Conservation (phyloP, 2,797 vertebrate species). For the Apogon talboti region DNA sequence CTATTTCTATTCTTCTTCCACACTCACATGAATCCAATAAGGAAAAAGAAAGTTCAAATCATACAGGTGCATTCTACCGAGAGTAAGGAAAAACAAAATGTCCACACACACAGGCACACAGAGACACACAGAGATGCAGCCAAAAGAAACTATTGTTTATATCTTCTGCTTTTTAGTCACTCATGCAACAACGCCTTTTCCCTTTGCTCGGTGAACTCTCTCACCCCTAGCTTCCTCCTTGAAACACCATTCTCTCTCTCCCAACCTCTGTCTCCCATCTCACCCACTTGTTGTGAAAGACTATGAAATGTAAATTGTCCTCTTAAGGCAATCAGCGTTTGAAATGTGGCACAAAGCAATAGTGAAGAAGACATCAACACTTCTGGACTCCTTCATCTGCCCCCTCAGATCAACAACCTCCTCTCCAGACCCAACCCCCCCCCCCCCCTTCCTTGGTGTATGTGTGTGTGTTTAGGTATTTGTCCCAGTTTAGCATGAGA, state of each 20-base stretch:
- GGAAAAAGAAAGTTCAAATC: constrained; percentile 62
- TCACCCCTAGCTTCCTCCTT: constrained; percentile 68
- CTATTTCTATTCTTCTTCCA: constrained; percentile 63
- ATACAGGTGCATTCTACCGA: constrained; percentile 72
- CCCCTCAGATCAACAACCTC: constrained; percentile 72
- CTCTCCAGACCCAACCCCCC: constrained; percentile 59
- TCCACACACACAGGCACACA: constrained; percentile 23
- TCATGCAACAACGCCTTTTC: constrained; percentile 40
- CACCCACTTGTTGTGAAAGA: constrained; percentile 79
- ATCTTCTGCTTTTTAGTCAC: constrained; percentile 47
- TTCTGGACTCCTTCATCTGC: constrained; percentile 74
- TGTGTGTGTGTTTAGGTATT: constrained; percentile 57
- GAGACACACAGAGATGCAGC: constrained; percentile 38
- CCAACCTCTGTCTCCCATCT: constrained; percentile 63
- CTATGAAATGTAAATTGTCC: constrained; percentile 84
- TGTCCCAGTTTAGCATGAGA: constrained; percentile 73
- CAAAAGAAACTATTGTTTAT: constrained; percentile 56
- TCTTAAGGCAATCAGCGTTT: constrained; percentile 82
- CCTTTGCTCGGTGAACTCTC: constrained; percentile 64
- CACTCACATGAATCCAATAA: constrained; percentile 72
- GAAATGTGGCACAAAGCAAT: constrained; percentile 78
- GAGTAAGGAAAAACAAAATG: constrained; percentile 55
- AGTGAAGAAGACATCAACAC: constrained; percentile 77
- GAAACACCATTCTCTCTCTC: constrained; percentile 62
- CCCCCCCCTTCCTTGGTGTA: constrained; percentile 15